These are phyloP conservation scores for Plectropomus leopardus DNA, from an alignment of 2,113 vertebrate genomes.

Conservation along the genomic window DNA sequence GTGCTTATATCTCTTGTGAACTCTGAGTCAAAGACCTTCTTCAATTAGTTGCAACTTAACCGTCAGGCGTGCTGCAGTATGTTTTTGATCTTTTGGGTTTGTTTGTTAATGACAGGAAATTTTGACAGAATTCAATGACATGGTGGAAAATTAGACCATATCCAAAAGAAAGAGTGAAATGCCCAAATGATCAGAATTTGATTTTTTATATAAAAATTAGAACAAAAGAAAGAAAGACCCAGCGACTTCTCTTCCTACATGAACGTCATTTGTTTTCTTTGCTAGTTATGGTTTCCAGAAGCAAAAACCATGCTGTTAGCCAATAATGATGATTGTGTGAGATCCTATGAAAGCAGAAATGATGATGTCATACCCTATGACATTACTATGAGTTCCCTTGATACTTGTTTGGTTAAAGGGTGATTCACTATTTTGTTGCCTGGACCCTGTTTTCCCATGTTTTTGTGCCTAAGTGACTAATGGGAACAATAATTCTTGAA, in stretches of 20 bases:
- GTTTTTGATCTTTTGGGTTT: not conserved
- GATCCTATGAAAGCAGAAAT: not conserved
- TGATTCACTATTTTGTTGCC: too few species aligned
- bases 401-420: not conserved
- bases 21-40: not conserved
- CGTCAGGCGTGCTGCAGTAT: not conserved
- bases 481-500: too few species aligned
- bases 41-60: not conserved
- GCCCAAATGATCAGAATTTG: too few species aligned
- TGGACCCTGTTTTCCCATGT: too few species aligned
- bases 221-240: not conserved
- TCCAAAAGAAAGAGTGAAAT: too few species aligned
- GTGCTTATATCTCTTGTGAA: not conserved
- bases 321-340: not conserved
- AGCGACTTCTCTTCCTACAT: not conserved
- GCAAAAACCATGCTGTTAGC: not conserved
- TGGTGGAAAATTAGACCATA: not conserved
- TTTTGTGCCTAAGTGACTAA: too few species aligned
- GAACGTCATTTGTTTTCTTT: not conserved
- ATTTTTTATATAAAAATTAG: not conserved
- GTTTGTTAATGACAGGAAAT: not conserved
- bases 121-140: not conserved
- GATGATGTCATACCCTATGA: not conserved
- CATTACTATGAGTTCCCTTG: not conserved
- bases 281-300: not conserved